These are phyloP conservation scores for Anniella stebbinsi DNA, from an alignment of 2,797 vertebrate species.

Conservation along the genomic window DNA sequence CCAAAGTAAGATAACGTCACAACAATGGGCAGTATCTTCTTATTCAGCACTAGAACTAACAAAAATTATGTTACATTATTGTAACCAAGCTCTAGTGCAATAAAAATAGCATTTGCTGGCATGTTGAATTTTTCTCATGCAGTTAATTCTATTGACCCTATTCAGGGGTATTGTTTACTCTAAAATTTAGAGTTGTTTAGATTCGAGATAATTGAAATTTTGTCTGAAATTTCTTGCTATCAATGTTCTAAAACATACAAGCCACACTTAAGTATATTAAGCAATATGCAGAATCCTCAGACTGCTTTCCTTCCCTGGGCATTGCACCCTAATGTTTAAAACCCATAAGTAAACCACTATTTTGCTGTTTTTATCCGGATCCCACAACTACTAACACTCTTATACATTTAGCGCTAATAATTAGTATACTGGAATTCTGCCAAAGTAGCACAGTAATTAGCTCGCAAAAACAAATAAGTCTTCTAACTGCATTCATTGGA, in stretches of 20 bases:
- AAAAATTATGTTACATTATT: too few species aligned
- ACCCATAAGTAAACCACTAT: neutral
- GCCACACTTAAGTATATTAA: neutral
- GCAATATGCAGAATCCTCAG: neutral
- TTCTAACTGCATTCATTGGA: neutral
- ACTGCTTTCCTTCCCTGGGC: neutral
- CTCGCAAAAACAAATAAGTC: conserved; percentile 10
- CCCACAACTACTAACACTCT: neutral
- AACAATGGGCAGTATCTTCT: neutral
- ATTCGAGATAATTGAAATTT: neutral
- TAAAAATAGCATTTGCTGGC: neutral
- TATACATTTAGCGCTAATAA: neutral
- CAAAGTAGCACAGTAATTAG: conserved; percentile 40
- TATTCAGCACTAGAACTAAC: too few species aligned
- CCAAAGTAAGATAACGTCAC: neutral
- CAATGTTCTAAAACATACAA: rapidly evolving
- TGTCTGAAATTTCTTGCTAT: neutral
- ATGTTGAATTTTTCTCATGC: neutral
- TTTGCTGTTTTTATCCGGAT: conserved; percentile 2
- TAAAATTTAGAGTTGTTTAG: neutral
- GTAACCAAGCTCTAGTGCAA: too few species aligned
- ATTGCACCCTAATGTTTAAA: conserved; percentile 23
- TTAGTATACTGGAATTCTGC: conserved; percentile 7
- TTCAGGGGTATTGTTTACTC: conserved; percentile 13
- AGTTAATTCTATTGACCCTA: neutral